Evolutionary conservation across 37 sponge, comb jelly and placozoan species (phyloP).

Genomic region (Aplysina aerophoba): DNA sequence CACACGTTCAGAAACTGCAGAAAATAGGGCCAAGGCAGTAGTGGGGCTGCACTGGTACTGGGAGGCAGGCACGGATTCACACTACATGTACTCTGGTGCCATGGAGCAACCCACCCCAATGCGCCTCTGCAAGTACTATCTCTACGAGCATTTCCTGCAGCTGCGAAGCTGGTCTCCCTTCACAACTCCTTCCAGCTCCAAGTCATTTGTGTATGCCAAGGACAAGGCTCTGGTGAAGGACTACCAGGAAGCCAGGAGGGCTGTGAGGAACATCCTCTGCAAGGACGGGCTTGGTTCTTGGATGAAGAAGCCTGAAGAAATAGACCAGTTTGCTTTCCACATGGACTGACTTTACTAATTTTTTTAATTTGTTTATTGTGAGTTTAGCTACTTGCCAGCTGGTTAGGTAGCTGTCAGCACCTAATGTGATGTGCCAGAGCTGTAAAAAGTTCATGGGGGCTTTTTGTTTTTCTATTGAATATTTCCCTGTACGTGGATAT

Average conservation of each 20-base stretch:
- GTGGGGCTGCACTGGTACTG: constrained; percentile 42
- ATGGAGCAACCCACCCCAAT: background rate
- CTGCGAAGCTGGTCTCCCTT: background rate
- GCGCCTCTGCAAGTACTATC: constrained; percentile 36
- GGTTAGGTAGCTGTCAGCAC: too few relatives aligned
- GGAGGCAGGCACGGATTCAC: constrained; percentile 23
- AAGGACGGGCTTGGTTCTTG: background rate
- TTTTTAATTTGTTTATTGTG: too few relatives aligned
- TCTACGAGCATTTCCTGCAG: constrained; percentile 30
- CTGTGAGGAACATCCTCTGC: background rate
- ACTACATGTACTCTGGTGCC: background rate
- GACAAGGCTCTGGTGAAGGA: constrained; percentile 8
- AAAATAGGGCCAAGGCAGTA: background rate
- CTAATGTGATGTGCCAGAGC: too few relatives aligned
- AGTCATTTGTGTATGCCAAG: background rate
- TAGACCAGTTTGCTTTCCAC: background rate
- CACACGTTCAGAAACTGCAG: background rate
- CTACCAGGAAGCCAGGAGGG: constrained; percentile 10
- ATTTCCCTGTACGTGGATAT: too few relatives aligned
- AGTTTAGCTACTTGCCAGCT: too few relatives aligned
- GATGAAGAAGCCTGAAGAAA: constrained; percentile 14
- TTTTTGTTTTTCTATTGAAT: too few relatives aligned
- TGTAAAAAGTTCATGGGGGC: too few relatives aligned
- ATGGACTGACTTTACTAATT: background rate
- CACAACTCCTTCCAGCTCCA: background rate